phyloP scores from a whole-genome alignment of 2,113 vertebrate species.

The Promerops cafer region DNA sequence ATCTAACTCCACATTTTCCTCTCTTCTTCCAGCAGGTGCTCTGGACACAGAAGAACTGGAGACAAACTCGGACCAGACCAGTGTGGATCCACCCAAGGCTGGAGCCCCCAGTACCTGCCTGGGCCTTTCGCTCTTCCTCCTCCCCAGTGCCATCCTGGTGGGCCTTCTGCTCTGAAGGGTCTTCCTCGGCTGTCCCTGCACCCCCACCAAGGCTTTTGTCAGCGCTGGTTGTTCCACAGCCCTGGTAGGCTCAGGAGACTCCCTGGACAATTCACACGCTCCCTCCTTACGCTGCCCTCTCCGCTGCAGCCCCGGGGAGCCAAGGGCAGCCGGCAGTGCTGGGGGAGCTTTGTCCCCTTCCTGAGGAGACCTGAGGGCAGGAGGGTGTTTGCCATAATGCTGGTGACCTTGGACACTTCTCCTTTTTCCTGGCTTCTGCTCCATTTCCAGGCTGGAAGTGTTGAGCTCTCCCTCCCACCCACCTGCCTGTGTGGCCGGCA shows the following conservation, averaged over 20 bases:
- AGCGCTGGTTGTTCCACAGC: neutral
- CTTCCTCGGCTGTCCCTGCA: neutral
- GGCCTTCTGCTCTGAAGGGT: conserved; percentile 29
- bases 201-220: neutral
- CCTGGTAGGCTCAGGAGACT: neutral
- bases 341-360: neutral
- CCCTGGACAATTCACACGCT: neutral
- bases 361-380: neutral
- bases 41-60: neutral
- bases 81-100: neutral
- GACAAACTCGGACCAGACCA: neutral
- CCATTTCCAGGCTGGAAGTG: neutral
- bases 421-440: neutral
- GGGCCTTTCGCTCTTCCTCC: neutral
- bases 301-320: neutral
- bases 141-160: neutral
- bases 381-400: neutral
- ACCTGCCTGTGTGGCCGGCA: neutral
- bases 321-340: neutral
- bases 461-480: neutral
- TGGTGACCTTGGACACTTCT: neutral
- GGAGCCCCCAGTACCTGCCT: neutral
- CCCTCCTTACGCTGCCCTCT: neutral
- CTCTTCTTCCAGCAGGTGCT: neutral
- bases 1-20: neutral